Conservation (phyloP, 2,797 vertebrate species). For the Limosa lapponica region DNA sequence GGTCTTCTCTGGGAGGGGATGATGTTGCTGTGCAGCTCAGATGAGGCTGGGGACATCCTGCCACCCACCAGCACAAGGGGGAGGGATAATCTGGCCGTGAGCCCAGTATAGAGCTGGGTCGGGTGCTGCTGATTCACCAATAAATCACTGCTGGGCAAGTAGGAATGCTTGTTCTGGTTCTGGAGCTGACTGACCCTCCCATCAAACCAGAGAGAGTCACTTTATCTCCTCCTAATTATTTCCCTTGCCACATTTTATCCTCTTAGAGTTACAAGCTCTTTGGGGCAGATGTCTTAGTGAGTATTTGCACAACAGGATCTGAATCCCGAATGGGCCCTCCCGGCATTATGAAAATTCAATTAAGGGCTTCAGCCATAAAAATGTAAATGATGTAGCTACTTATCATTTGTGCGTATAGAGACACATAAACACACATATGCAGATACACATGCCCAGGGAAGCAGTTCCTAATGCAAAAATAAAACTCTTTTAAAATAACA, state of each 20-base stretch:
- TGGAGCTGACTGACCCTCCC: not conserved
- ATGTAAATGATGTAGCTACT: slow-evolving; percentile 37
- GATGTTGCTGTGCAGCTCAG: not conserved
- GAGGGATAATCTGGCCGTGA: not conserved
- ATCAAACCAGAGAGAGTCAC: not conserved
- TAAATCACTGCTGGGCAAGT: not conserved
- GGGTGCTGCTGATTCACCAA: not conserved
- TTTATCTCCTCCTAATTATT: slow-evolving; percentile 1
- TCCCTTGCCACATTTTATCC: slow-evolving; percentile 12
- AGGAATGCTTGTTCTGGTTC: not conserved
- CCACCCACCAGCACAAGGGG: not conserved
- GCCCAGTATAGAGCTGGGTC: not conserved
- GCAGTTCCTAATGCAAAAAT: not conserved
- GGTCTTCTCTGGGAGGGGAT: not conserved
- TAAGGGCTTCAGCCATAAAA: slow-evolving; percentile 25
- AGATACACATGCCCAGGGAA: not conserved
- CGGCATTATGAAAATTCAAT: slow-evolving; percentile 54
- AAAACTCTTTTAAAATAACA: not conserved
- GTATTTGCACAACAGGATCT: slow-evolving; percentile 16
- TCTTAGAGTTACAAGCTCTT: slow-evolving; percentile 18
- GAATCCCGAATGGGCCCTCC: not conserved
- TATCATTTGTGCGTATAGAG: not conserved
- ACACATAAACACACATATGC: not conserved
- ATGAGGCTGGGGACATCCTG: not conserved
- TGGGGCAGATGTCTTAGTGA: slow-evolving; percentile 5